phyloP scores from a whole-genome alignment of 2,113 vertebrate species.

The Eudyptes chrysolophus region DNA sequence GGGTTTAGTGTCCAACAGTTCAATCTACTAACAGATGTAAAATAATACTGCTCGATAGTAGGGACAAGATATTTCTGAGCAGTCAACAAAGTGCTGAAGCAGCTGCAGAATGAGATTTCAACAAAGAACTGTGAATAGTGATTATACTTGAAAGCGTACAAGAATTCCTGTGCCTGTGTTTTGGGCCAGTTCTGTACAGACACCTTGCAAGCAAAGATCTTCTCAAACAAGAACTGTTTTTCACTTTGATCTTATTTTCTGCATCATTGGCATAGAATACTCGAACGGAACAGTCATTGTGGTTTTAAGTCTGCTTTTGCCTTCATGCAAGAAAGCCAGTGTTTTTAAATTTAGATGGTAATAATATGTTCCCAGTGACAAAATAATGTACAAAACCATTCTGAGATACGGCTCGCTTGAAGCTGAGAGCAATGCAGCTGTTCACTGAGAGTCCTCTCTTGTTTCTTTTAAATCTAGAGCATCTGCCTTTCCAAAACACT shows the following conservation, averaged over 20 bases:
- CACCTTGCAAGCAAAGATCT: neutral
- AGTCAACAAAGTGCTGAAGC: neutral
- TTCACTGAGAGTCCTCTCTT: neutral
- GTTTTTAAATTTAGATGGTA: conserved; percentile 53
- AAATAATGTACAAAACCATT: neutral
- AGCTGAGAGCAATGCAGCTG: conserved; percentile 59
- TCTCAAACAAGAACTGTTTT: neutral
- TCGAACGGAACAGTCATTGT: neutral
- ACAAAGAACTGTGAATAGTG: neutral
- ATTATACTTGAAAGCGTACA: neutral
- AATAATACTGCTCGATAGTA: neutral
- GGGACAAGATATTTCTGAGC: neutral
- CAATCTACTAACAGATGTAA: neutral
- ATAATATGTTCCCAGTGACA: conserved; percentile 45
- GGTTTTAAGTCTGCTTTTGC: conserved; percentile 24
- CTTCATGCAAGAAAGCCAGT: neutral
- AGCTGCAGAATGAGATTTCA: neutral
- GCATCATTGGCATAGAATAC: neutral
- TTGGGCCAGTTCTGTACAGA: neutral
- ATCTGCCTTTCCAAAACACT: neutral
- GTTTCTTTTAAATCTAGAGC: neutral
- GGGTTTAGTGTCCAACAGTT: neutral
- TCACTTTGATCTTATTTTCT: neutral
- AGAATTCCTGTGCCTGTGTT: neutral
- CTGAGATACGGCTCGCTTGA: neutral